Evolutionary conservation across 2,888 invertebrate species (phyloP).

Genomic region (Odontothrips loti): DNA sequence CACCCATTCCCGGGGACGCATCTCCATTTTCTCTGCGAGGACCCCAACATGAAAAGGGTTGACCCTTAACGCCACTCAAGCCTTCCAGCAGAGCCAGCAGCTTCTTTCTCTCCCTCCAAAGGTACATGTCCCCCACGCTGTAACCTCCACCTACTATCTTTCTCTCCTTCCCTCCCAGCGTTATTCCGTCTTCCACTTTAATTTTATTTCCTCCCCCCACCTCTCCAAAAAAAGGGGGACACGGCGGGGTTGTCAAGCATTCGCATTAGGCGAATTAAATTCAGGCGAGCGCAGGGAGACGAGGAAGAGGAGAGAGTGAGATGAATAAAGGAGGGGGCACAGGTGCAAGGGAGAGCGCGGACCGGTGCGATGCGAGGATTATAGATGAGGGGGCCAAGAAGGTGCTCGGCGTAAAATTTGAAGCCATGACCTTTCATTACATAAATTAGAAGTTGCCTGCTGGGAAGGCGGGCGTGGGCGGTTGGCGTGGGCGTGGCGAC

Average conservation of each 20-base stretch:
- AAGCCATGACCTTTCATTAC: constrained; percentile 10
- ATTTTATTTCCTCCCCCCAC: neutral
- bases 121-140: neutral
- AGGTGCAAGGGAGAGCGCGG: constrained; percentile 23
- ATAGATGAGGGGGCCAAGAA: neutral
- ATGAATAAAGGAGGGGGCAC: neutral
- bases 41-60: constrained; percentile 1
- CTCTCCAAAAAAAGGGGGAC: neutral
- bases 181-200: constrained; percentile 12
- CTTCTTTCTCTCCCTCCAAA: neutral
- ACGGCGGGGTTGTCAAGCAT: neutral
- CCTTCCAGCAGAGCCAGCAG: neutral
- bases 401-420: neutral
- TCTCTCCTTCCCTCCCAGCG: constrained; percentile 12
- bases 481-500: too few relatives aligned
- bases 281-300: neutral
- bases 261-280: constrained; percentile 24
- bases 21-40: too few relatives aligned
- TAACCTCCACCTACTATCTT: constrained; percentile 25
- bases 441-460: neutral
- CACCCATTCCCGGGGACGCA: neutral
- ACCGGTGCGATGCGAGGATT: neutral
- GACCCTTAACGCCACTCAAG: neutral
- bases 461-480: too few relatives aligned
- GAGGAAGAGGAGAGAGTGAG: neutral